A percentile compares a stretch with the other conserved stretches of the same genome.
Evolutionary conservation across 2,888 invertebrate genomes (phyloP).

Genomic region (Hoplodrina ambigua): DNA sequence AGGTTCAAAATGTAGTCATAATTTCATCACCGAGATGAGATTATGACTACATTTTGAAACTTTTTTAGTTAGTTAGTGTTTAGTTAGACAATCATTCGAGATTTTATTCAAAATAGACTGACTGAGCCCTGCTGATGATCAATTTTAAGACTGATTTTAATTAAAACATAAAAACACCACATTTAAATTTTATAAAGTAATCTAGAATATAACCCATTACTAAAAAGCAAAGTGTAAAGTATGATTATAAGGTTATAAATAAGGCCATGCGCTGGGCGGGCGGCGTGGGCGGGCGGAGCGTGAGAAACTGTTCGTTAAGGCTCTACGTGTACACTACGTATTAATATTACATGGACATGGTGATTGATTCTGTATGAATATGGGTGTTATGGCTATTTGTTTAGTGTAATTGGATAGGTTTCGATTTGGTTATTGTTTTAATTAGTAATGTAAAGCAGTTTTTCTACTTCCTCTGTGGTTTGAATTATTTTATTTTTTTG

Average conservation of each 20-base stretch:
- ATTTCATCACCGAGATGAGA: too few relatives aligned
- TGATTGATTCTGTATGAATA: conserved; percentile 55
- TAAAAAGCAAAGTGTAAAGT: conserved; percentile 56
- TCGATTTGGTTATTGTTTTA: not conserved
- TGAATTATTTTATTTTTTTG: too few relatives aligned
- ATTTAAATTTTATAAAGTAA: conserved; percentile 4
- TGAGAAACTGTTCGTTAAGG: conserved; percentile 67
- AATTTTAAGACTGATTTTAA: not conserved
- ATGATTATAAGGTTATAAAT: conserved; percentile 63
- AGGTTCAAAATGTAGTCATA: too few relatives aligned
- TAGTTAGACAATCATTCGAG: too few relatives aligned
- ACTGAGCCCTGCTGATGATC: too few relatives aligned
- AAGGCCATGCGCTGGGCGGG: conserved; percentile 57
- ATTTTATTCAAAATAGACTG: too few relatives aligned
- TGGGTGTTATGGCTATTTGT: conserved; percentile 30
- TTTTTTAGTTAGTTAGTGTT: too few relatives aligned
- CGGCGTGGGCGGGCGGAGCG: conserved; percentile 70
- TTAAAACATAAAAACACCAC: conserved; percentile 13
- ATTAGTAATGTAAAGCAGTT: not conserved
- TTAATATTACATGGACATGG: conserved; percentile 56
- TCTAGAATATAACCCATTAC: conserved; percentile 23
- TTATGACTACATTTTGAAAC: too few relatives aligned
- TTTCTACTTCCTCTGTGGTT: not conserved
- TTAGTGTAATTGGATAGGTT: conserved; percentile 23
- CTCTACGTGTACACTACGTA: conserved; percentile 39